Base-by-base conservation (phyloP, 2,797 vertebrate genomes). In the Gorsachius magnificus region DNA sequence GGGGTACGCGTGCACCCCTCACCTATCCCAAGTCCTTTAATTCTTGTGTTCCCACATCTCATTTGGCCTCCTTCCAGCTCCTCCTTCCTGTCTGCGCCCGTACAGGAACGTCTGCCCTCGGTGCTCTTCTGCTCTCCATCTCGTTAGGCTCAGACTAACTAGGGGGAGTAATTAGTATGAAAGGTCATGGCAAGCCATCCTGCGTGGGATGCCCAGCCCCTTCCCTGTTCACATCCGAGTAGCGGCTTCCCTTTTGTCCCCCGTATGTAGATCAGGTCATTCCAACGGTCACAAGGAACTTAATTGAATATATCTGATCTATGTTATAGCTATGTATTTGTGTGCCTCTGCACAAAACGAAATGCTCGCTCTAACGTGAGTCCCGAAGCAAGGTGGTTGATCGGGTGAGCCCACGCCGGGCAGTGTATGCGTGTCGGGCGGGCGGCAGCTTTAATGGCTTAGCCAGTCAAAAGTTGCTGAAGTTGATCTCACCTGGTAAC, bases 1-100 rank as follows among this genome's bases (percentile, higher is more conserved):
- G 3, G 61, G 16, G 9, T 26, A 16, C 6, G 0, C 29, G 29
- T 7, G 45, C 33, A 51, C 25, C 56, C 20, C 16, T 33, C 13
- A 6, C 5, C 1, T 25, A 4, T 4, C 36, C 3, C 2, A 14
- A 16, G 11, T 20, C 60, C 38, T 46, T 36, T 5, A 10, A 18
- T 66, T 56, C 57, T 26, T 15, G 16, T 7, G 13, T 70, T 57
- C 36, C 22, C 4, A 4, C 8, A 8, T 18, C 41, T 77, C 16
- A 0, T 46, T 61, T 16, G 12, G 43, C n/a, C 45, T 46, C 29
- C 33, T n/a, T 26, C 57, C 58, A 29, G n/a, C 48, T 78, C 64
- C n/a, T 58, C 57, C 21, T 54, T 65, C 41, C 46, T 69, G 63
- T 14, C 3, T 11, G 33, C 19, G 33, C 53, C 5, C 13, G 10